phyloP scores from a whole-genome alignment of 2,888 invertebrate species.

The Frankliniella fusca region DNA sequence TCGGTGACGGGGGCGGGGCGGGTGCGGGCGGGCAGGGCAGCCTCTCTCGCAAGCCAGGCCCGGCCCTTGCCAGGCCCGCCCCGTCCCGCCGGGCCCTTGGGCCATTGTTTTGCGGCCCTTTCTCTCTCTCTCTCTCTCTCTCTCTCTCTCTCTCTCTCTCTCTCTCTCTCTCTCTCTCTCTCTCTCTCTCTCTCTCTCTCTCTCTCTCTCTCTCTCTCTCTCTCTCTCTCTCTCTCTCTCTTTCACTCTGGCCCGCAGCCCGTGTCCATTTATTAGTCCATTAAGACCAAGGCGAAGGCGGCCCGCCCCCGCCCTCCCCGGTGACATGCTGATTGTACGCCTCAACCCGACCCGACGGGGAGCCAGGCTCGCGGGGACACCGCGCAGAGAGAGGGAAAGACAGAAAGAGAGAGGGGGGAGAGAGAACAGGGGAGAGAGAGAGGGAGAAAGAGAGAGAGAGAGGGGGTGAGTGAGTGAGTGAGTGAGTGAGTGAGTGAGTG shows the following conservation, averaged over 20 bases:
- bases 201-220: background rate
- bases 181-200: background rate
- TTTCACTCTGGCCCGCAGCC: background rate
- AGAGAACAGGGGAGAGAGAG: too few relatives aligned
- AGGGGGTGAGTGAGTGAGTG: too few relatives aligned
- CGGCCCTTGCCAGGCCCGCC: background rate
- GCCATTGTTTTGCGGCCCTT: conserved; percentile 8
- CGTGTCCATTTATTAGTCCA: conserved; percentile 26
- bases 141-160: background rate
- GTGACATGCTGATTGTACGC: conserved; percentile 15
- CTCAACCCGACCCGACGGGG: background rate
- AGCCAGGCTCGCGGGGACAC: background rate
- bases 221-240: background rate
- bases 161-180: background rate
- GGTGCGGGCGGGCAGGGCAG: background rate
- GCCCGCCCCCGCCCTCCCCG: background rate
- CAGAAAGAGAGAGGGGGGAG: background rate
- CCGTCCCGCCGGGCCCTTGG: background rate
- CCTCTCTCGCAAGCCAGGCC: background rate
- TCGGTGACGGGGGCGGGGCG: conserved; percentile 4
- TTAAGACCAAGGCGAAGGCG: conserved; percentile 1
- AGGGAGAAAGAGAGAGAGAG: too few relatives aligned
- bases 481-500: too few relatives aligned
- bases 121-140: background rate
- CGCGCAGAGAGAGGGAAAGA: background rate